These are phyloP conservation scores for Siphlonurus alternatus DNA, from an alignment of 2,888 invertebrate species.

Conservation along the genomic window DNA sequence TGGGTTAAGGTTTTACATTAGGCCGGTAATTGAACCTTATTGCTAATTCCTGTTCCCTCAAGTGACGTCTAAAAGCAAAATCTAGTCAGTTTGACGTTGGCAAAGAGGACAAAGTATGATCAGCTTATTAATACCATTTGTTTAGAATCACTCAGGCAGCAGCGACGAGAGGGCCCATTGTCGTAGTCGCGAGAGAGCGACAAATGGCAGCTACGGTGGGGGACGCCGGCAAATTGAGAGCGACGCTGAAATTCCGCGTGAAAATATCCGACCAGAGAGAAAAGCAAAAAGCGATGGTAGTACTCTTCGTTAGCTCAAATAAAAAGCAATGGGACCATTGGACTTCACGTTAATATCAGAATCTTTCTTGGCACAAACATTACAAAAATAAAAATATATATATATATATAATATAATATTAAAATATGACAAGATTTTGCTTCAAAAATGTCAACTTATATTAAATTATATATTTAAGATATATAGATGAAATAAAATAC, in stretches of 20 bases:
- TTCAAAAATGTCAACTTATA: no score
- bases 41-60: slow-evolving; percentile 8
- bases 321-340: not conserved
- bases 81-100: slow-evolving; percentile 6
- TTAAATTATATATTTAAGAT: no score
- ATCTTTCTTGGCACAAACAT: no score
- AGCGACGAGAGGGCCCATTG: not conserved
- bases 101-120: slow-evolving; percentile 5
- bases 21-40: slow-evolving; percentile 8
- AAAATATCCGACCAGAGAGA: not conserved
- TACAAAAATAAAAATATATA: no score
- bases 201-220: not conserved
- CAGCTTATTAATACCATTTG: slow-evolving; percentile 8
- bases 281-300: not conserved
- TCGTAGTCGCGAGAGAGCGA: not conserved
- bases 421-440: no score
- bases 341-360: not conserved
- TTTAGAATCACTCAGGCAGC: slow-evolving; percentile 6
- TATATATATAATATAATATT: no score
- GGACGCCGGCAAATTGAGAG: no score
- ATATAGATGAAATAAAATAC: no score
- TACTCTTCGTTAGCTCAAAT: not conserved
- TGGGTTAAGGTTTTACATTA: slow-evolving; percentile 6
- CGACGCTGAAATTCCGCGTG: not conserved
- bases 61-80: slow-evolving; percentile 9